These are phyloP conservation scores for Nettapus auritus DNA, from an alignment of 2,113 vertebrate genomes.

Conservation along the genomic window DNA sequence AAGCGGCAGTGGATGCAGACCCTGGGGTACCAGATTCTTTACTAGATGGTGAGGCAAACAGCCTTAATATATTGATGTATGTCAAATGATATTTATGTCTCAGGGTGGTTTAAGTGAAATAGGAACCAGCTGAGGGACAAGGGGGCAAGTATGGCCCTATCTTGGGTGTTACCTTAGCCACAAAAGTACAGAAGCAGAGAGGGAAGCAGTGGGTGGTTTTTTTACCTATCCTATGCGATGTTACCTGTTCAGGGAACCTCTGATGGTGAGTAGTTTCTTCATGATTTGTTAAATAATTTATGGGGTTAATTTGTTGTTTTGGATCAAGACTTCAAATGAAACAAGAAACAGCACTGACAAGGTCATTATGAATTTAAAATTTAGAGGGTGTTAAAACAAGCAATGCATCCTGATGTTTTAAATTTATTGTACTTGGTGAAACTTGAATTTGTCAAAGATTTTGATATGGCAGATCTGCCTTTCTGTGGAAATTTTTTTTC, in stretches of 20 bases:
- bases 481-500: background rate
- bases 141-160: background rate
- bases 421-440: background rate
- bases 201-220: background rate
- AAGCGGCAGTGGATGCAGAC: accelerated
- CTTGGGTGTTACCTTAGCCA: background rate
- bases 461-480: background rate
- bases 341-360: background rate
- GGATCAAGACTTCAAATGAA: background rate
- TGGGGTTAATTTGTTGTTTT: background rate
- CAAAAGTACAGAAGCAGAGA: background rate
- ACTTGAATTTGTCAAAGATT: background rate
- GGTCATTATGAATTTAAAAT: background rate
- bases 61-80: background rate
- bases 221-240: accelerated
- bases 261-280: background rate
- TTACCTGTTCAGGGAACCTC: background rate
- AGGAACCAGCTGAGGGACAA: background rate
- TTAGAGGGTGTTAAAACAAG: background rate
- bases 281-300: background rate
- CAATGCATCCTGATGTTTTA: background rate
- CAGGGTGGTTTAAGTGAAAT: background rate
- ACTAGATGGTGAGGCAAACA: background rate
- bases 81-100: background rate
- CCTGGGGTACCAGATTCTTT: background rate